A percentile compares a stretch with the other conserved stretches of the same genome.
phyloP scores from a whole-genome alignment of 1,140 invertebrate species.

The Dendrolimus kikuchii region DNA sequence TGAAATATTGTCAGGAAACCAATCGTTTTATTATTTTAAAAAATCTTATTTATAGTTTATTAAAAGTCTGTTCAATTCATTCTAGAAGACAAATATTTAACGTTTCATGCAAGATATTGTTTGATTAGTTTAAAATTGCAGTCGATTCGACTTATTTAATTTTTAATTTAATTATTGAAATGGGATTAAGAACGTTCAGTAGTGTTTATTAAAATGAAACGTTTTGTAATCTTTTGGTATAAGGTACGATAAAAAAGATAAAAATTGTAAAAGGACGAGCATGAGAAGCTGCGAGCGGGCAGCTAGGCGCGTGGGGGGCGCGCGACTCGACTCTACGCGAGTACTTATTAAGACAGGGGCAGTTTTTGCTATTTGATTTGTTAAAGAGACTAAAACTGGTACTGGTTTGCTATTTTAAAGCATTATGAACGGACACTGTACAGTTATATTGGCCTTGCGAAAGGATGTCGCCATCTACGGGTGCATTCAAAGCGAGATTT shows the following conservation, averaged over 20 bases:
- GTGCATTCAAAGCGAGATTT: conserved; percentile 10
- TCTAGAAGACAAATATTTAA: too few species aligned
- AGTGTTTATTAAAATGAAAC: too few species aligned
- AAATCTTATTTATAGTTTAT: too few species aligned
- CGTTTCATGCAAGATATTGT: too few species aligned
- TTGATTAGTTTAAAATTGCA: too few species aligned
- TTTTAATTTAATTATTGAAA: too few species aligned
- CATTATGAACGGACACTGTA: conserved; percentile 67
- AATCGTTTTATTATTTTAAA: too few species aligned
- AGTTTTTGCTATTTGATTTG: conserved; percentile 70
- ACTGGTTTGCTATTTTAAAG: conserved; percentile 69
- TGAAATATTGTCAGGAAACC: too few species aligned
- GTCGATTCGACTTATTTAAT: too few species aligned
- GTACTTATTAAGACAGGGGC: conserved; percentile 66
- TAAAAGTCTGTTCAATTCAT: too few species aligned
- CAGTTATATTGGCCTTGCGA: conserved; percentile 57
- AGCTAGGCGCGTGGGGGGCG: conserved; percentile 29
- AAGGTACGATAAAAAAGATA: conserved; percentile 20
- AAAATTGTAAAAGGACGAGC: conserved; percentile 51
- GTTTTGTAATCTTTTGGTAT: too few species aligned
- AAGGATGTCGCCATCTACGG: conserved; percentile 42
- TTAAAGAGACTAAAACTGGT: conserved; percentile 58
- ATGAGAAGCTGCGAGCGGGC: conserved; percentile 22
- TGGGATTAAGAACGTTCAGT: not conserved
- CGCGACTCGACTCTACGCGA: conserved; percentile 55